A percentile compares a stretch with the other conserved stretches of the same genome.
Conservation (phyloP, 2,797 vertebrate species). For the Pipistrellus pipistrellus region DNA sequence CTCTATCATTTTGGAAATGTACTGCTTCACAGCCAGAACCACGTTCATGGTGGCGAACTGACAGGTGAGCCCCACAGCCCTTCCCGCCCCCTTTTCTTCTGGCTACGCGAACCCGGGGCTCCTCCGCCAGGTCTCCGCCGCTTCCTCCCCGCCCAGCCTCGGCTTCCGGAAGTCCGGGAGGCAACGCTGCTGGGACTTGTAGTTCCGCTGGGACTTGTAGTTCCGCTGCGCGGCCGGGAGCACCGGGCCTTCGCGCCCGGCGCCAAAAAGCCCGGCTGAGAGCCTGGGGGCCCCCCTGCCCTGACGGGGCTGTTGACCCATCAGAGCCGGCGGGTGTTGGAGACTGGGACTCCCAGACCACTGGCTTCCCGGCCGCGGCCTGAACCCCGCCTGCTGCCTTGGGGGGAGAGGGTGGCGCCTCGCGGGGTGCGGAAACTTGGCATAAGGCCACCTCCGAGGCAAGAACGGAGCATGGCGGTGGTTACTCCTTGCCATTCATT, state of each 20-base stretch:
- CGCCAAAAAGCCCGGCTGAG: accelerated
- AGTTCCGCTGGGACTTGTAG: slow-evolving; percentile 79
- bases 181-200: slow-evolving; percentile 74
- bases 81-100: background rate
- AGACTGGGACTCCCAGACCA: too few relatives aligned
- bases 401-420: background rate
- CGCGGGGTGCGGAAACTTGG: background rate
- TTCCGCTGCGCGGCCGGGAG: background rate
- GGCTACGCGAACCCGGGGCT: slow-evolving; percentile 11
- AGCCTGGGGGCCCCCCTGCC: accelerated
- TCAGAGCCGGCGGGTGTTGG: accelerated
- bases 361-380: too few relatives aligned
- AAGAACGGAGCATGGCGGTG: background rate
- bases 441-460: background rate
- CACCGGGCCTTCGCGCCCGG: accelerated
- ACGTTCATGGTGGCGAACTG: slow-evolving; percentile 92
- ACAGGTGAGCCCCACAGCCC: background rate
- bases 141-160: slow-evolving; percentile 50
- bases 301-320: accelerated
- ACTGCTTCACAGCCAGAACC: slow-evolving; percentile 96
- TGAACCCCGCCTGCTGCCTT: background rate
- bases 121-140: slow-evolving; percentile 19
- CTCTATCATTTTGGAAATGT: slow-evolving; percentile 97
- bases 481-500: background rate
- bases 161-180: slow-evolving; percentile 78